Evolutionary conservation across 2,797 vertebrate species (phyloP), one percentile per base, ranked within the genome.

Genomic region (Florisuga fusca): DNA sequence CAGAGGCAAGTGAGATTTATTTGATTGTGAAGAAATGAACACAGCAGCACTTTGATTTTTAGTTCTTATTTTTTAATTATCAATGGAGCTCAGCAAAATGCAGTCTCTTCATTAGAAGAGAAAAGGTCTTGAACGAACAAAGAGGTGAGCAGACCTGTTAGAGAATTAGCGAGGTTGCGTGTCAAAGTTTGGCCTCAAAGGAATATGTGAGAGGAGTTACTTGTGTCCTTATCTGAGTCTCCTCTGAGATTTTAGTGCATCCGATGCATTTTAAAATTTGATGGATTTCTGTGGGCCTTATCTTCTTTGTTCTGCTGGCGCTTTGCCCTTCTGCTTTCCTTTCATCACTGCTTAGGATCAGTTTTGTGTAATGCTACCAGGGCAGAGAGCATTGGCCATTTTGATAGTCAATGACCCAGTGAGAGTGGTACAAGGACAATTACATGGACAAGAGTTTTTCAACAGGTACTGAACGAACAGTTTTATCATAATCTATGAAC

Each of bases 231-330:
- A 95, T 94, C 93, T 92, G 66, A 96, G 67, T 86, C 68, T 96
- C 89, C 87, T 93, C 84, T 87, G 84, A 75, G 79, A 93, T 54
- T 48, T 55, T 91, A 85, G 85, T 36, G 18, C 80, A 92, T 79
- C 87, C 2, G 4, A 86, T 92, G 82, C 80, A 94, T 95, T 97
- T 94, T 96, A 94, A 96, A 95, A 94, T 91, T 90, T 93, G 84
- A 85, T 94, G 83, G 91, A 93, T 96, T 95, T 95, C 91, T 90
- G 45, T 86, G 82, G 84, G 76, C 50, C 91, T 94, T 91, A 87
- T 91, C 93, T 94, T 87, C 90, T 96, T 89, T 86, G 80, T 90
- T 94, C 82, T 41, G 14, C 69, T 85, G 69, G 27, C 55, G 6
- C 72, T 89, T 94, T 94, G 89, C 89, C 84, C 91, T 95, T 92